phyloP scores from a whole-genome alignment of 2,113 vertebrate species.

The Patagioenas fasciata region DNA sequence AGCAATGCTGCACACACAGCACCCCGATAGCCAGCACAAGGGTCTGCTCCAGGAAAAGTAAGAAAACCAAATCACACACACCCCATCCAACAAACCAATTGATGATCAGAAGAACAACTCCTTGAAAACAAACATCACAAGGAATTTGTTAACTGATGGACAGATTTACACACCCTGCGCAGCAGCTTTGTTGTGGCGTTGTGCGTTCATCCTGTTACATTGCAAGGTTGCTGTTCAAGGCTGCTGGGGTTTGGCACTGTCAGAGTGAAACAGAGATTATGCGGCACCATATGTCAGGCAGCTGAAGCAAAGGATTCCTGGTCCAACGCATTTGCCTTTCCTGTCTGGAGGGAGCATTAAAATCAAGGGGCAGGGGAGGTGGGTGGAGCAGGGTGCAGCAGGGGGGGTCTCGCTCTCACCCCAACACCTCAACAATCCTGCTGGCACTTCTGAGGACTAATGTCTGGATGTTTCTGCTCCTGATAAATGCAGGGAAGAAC shows the following conservation, averaged over 20 bases:
- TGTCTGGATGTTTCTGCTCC: not conserved
- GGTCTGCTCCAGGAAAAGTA: not conserved
- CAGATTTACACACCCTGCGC: not conserved
- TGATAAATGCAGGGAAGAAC: not conserved
- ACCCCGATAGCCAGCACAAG: not conserved
- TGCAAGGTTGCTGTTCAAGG: conserved; percentile 43
- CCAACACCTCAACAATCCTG: not conserved
- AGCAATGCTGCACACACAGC: not conserved
- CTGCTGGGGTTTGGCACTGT: conserved; percentile 47
- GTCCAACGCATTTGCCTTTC: not conserved
- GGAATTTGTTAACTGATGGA: conserved; percentile 14
- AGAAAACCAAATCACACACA: not conserved
- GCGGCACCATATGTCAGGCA: conserved; percentile 55
- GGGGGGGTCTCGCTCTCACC: accelerated
- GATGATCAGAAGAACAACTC: not conserved
- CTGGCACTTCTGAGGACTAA: not conserved
- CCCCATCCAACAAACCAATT: not conserved
- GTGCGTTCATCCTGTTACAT: conserved; percentile 15
- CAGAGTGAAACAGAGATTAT: conserved; percentile 19
- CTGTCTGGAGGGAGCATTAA: not conserved
- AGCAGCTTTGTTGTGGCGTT: conserved; percentile 34
- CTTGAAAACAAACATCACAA: not conserved
- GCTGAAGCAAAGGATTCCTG: conserved; percentile 44
- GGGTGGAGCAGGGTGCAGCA: not conserved
- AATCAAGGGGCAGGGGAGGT: not conserved